These are phyloP conservation scores for Minunthozetes semirufus DNA, from an alignment of 2,888 invertebrate genomes.

Conservation along the genomic window DNA sequence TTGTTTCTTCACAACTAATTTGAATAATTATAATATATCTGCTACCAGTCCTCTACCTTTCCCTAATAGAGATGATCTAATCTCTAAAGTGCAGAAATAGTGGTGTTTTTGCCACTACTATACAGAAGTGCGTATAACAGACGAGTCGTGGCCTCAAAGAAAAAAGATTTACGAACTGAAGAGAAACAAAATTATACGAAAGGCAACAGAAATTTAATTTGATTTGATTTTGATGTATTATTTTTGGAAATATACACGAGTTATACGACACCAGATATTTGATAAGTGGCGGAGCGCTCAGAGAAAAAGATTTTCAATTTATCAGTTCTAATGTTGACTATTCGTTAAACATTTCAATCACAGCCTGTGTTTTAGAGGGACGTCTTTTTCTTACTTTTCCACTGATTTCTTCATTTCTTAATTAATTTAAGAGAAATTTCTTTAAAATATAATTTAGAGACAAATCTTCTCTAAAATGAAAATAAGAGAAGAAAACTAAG, in stretches of 20 bases:
- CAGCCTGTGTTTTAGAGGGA: neutral
- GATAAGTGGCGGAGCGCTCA: slow-evolving; percentile 2
- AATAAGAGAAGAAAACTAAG: neutral
- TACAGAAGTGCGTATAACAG: neutral
- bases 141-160: neutral
- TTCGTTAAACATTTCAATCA: slow-evolving; percentile 17
- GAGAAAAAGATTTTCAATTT: neutral
- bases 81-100: neutral
- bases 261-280: slow-evolving; percentile 9
- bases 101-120: neutral
- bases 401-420: slow-evolving; percentile 16
- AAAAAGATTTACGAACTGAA: slow-evolving; percentile 7
- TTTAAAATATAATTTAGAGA: neutral
- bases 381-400: neutral
- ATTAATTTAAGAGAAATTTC: neutral
- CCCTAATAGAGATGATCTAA: slow-evolving; percentile 9
- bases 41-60: neutral
- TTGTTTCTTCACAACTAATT: neutral
- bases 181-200: neutral
- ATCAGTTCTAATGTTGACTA: neutral
- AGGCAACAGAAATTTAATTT: slow-evolving; percentile 6
- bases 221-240: slow-evolving; percentile 27
- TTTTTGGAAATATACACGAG: slow-evolving; percentile 13
- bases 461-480: neutral
- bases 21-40: neutral